A percentile compares a stretch with the other conserved stretches of the same genome.
phyloP scores from a whole-genome alignment of 92 coral and sea anemone genomes.

The Pocillopora grandis region DNA sequence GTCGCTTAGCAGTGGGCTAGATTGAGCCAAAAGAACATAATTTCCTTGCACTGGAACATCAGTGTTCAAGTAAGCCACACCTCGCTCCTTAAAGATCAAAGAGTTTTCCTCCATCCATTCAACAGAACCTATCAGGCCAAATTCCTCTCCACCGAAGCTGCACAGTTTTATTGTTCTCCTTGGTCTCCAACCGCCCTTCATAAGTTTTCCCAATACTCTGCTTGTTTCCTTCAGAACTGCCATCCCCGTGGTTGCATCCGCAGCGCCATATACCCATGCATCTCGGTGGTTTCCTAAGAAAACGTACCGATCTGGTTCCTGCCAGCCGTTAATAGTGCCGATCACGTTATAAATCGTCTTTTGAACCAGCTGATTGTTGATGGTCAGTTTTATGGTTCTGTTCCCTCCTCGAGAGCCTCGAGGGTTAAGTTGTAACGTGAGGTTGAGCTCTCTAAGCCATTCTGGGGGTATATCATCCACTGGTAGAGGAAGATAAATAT shows the following conservation, averaged over 20 bases:
- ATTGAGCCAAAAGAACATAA: slow-evolving; percentile 42
- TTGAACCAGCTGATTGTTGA: slow-evolving; percentile 46
- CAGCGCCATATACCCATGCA: slow-evolving; percentile 63
- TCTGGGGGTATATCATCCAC: slow-evolving; percentile 62
- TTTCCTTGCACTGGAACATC: slow-evolving; percentile 72
- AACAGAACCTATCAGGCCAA: slow-evolving; percentile 58
- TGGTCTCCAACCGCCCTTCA: slow-evolving; percentile 64
- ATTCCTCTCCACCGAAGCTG: slow-evolving; percentile 73
- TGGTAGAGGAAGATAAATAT: slow-evolving; percentile 7
- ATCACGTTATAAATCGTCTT: slow-evolving; percentile 61
- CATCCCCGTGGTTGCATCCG: slow-evolving; percentile 62
- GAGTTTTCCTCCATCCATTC: slow-evolving; percentile 66
- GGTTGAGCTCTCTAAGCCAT: slow-evolving; percentile 55
- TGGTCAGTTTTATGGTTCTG: slow-evolving; percentile 51
- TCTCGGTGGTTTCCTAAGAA: slow-evolving; percentile 70
- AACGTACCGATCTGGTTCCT: slow-evolving; percentile 66
- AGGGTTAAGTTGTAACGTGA: slow-evolving; percentile 60
- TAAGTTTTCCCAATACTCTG: slow-evolving; percentile 38
- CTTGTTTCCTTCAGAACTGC: slow-evolving; percentile 56
- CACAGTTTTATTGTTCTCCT: slow-evolving; percentile 63
- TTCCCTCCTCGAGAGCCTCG: slow-evolving; percentile 33
- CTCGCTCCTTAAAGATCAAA: slow-evolving; percentile 52
- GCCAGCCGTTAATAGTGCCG: slow-evolving; percentile 57
- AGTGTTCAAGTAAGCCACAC: slow-evolving; percentile 65
- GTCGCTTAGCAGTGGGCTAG: slow-evolving; percentile 51